Conservation (phyloP, 2,888 invertebrate species). For the Pegoplata infirma region DNA sequence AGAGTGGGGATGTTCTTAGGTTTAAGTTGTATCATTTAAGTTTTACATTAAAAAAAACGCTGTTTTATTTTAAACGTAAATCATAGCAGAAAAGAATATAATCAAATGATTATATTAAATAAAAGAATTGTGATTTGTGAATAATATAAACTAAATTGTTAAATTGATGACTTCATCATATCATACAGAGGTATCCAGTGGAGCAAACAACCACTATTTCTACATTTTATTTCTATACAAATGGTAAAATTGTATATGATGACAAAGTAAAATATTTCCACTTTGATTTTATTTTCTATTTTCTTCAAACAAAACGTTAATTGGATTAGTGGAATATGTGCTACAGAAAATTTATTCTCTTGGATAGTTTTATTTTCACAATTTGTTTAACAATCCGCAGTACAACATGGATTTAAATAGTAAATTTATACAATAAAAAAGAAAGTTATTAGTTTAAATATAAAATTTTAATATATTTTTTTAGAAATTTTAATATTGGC, state of each 20-base stretch:
- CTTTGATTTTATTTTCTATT: background rate
- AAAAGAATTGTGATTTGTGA: conserved; percentile 43
- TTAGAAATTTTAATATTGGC: conserved; percentile 69
- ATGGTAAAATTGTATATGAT: conserved; percentile 2
- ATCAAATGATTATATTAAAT: conserved; percentile 22
- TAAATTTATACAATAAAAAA: conserved; percentile 55
- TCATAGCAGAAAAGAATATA: background rate
- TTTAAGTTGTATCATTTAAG: conserved; percentile 54
- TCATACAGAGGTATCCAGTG: background rate
- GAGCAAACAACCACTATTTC: no score
- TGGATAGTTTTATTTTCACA: conserved; percentile 16
- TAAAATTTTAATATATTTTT: background rate
- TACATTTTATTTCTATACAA: background rate
- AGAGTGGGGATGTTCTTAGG: conserved; percentile 40
- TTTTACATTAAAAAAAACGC: conserved; percentile 38
- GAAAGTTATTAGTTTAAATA: background rate
- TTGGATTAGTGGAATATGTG: conserved; percentile 51
- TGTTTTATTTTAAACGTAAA: conserved; percentile 16
- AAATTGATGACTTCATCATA: background rate
- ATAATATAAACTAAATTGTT: conserved; percentile 7
- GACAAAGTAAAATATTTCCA: background rate
- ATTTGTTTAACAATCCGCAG: conserved; percentile 13
- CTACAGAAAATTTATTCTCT: background rate
- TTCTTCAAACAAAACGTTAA: conserved; percentile 34
- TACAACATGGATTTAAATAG: conserved; percentile 68